These are phyloP conservation scores for Heliconius charithonia DNA, from an alignment of 2,888 invertebrate genomes.

Conservation along the genomic window DNA sequence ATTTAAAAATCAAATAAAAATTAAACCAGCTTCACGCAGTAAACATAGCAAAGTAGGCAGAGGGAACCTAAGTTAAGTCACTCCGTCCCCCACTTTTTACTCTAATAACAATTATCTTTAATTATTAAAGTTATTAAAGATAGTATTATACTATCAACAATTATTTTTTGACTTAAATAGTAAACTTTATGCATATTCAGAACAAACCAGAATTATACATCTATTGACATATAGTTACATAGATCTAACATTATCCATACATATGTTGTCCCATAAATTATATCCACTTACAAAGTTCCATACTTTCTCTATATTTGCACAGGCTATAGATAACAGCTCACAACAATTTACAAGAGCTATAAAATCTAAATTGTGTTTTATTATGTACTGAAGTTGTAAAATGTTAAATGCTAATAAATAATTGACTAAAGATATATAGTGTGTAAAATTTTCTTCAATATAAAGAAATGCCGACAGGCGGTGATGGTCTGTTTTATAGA, in stretches of 20 bases:
- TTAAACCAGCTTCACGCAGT: too few relatives aligned
- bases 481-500: conserved; percentile 65
- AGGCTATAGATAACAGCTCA: conserved; percentile 28
- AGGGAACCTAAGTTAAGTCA: too few relatives aligned
- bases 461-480: conserved; percentile 54
- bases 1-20: not conserved
- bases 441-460: conserved; percentile 43
- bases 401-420: conserved; percentile 41
- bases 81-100: too few relatives aligned
- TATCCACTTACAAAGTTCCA: not conserved
- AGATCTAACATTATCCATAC: too few relatives aligned
- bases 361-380: conserved; percentile 39
- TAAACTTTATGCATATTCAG: not conserved
- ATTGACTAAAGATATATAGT: conserved; percentile 48
- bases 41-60: too few relatives aligned
- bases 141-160: not conserved
- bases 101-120: too few relatives aligned
- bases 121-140: too few relatives aligned
- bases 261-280: not conserved
- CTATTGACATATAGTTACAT: not conserved
- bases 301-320: conserved; percentile 10
- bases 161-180: not conserved
- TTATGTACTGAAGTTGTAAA: conserved; percentile 37
- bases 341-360: conserved; percentile 25
- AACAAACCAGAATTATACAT: not conserved